Percentiles rank a stretch among this genome's conserved stretches.
phyloP scores from a whole-genome alignment of 2,888 invertebrate genomes.

The Blastobasis lacticolella region DNA sequence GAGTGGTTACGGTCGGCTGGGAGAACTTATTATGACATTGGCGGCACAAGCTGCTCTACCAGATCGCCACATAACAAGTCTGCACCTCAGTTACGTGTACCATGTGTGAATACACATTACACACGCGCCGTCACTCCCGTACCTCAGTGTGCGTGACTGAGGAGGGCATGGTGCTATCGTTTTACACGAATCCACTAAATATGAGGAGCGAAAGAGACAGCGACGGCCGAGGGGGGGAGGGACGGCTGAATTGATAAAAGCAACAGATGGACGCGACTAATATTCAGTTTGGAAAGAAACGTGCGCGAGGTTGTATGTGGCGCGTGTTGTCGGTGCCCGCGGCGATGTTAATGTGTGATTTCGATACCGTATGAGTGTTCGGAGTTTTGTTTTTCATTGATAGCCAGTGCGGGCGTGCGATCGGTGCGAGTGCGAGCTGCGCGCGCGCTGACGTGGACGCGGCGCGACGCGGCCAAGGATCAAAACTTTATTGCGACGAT shows the following conservation, averaged over 20 bases:
- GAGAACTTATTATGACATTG: slow-evolving; percentile 10
- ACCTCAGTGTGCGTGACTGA: no score
- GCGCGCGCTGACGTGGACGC: slow-evolving; percentile 59
- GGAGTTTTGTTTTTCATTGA: slow-evolving; percentile 32
- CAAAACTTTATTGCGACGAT: slow-evolving; percentile 63
- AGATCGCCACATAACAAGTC: slow-evolving; percentile 11
- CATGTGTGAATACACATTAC: neutral
- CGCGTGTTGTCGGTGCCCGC: slow-evolving; percentile 33
- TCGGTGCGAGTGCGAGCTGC: slow-evolving; percentile 29
- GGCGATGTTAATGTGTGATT: slow-evolving; percentile 63
- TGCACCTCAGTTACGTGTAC: slow-evolving; percentile 25
- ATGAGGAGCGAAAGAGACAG: slow-evolving; percentile 46
- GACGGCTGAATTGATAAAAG: slow-evolving; percentile 66
- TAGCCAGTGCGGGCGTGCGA: slow-evolving; percentile 19
- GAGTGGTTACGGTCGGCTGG: neutral
- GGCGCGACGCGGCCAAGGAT: slow-evolving; percentile 53
- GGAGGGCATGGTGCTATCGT: slow-evolving; percentile 36
- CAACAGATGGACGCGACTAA: slow-evolving; percentile 63
- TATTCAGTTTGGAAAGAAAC: slow-evolving; percentile 63
- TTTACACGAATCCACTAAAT: slow-evolving; percentile 28
- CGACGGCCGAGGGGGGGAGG: slow-evolving; percentile 44
- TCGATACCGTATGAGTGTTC: slow-evolving; percentile 52
- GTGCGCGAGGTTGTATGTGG: slow-evolving; percentile 37
- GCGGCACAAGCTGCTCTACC: slow-evolving; percentile 11
- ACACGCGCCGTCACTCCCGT: no score